Evolutionary conservation across 2,797 vertebrate genomes (phyloP), one percentile per base, ranked within the genome.

Genomic region (Gallinago nigripennis): DNA sequence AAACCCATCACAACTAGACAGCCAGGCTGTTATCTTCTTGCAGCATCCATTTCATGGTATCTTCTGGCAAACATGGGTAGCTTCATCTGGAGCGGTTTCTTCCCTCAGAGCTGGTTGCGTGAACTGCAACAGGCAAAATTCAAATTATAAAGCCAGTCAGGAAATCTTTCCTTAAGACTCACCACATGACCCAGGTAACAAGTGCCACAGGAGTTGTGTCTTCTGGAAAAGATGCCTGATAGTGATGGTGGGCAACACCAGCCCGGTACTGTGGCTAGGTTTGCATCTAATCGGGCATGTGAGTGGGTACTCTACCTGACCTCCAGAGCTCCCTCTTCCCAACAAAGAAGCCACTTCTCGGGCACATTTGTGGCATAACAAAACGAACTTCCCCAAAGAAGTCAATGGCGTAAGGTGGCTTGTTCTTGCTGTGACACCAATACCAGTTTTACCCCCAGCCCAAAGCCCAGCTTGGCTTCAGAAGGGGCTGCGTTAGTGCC

Each of bases 401-500:
- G 18, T 21, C 17, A 20, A 6, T 4, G 15, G 43, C 56, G 30
- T 24, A 39, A 31, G 2, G 30, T 2, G 20, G 13, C 27, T 58
- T 16, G 1, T 45, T 37, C n/a, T 8, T 28, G 4, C 27, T 0
- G 31, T 1, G 4, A 31, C 63, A 21, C 7, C 9, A 14, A 12
- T 3, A 0, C 46, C 20, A 13, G 1, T 30, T 43, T 41, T 45
- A 46, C 30, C 15, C 33, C 66, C 57, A 27, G 33, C 25, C 56
- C 13, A 9, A 45, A 33, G 25, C 37, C 1, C 3, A 4, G 12
- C 39, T 3, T 23, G 57, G 11, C 54, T 28, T 12, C 30, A 41
- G 0, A 3, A 6, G 4, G 51, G 4, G 3, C 57, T 13, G 12
- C 5, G 0, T 15, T 8, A 25, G 43, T 6, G 3, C 8, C 3